Evolutionary conservation across 2,888 invertebrate species (phyloP), one percentile per base, ranked within the genome.

Genomic region (Leptogaster cylindrica): DNA sequence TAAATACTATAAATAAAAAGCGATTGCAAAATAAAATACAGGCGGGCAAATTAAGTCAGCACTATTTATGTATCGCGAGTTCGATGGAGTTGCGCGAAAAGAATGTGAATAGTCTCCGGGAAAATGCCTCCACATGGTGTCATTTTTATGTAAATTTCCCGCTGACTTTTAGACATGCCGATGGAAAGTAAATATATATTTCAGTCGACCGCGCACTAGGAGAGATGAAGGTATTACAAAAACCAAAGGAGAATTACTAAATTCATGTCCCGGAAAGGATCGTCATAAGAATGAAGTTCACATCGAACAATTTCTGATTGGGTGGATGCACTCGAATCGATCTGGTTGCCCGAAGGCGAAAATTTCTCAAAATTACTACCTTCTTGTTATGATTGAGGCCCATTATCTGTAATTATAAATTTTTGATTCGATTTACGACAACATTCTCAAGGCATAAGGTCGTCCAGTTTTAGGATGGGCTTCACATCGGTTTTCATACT

Each of bases 71-170:
- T 48, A 36, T 14, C 64, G 46, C 31, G 25, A 23, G 33, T 23
- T 33, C 36, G 46, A 31, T 46, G 36, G 14, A 20, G 46, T 48
- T 64, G 64, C 64, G 23, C 46, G 44, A 64, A 48, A 48, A 28
- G 64, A 64, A 64, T 64, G 64, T 44, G 33, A 64, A 64, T 44
- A 64, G 48, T 33, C 27, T 64, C 33, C 14, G 23, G 8, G 64
- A 23, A 48, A 46, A 48, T 33, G 33, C 44, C 33, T 46, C 14
- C 20, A 28, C 23, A 12, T 48, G 33, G 31, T 64, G 33, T 64
- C 44, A 48, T 64, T 64, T 48, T 64, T 64, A 64, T 64, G 64
- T 48, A 64, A 64, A 64, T 64, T 64, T 20, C 10, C 18, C 27
- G 7, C 14, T 41, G 27, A n/a, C 44, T 44, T 25, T n/a, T 61